Conservation (phyloP, 2,888 invertebrate genomes). For the Erynnis tages region DNA sequence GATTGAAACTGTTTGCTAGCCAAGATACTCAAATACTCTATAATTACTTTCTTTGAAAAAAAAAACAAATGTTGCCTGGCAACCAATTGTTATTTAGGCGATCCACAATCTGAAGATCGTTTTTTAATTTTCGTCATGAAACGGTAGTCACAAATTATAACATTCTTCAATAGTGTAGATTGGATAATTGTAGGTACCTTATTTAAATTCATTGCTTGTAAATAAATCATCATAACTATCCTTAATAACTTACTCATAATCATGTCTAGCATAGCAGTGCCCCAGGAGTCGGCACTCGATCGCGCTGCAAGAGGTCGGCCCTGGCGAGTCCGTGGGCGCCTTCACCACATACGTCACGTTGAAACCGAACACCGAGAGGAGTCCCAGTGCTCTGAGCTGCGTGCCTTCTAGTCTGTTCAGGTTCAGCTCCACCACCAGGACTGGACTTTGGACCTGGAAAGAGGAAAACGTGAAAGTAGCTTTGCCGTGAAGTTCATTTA, state of each 20-base stretch:
- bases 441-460: conserved; percentile 83
- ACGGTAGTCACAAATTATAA: no score
- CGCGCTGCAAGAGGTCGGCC: conserved; percentile 86
- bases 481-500: no score
- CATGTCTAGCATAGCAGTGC: conserved; percentile 87
- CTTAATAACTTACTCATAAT: conserved; percentile 86
- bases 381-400: conserved; percentile 89
- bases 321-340: conserved; percentile 68
- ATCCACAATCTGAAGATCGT: no score
- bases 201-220: neutral
- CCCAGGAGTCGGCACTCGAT: conserved; percentile 92
- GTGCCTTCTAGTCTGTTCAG: conserved; percentile 88
- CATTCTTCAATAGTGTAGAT: no score
- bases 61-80: no score
- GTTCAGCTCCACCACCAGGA: conserved; percentile 89
- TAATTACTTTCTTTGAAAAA: no score
- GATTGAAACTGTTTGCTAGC: no score
- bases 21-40: no score
- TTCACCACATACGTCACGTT: conserved; percentile 94
- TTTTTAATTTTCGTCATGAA: no score
- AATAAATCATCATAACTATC: neutral
- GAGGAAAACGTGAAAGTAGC: no score
- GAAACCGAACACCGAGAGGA: conserved; percentile 94
- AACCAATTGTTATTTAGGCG: no score
- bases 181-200: no score